These are phyloP conservation scores for Pluvialis apricaria DNA, from an alignment of 2,113 vertebrate genomes.

Conservation along the genomic window DNA sequence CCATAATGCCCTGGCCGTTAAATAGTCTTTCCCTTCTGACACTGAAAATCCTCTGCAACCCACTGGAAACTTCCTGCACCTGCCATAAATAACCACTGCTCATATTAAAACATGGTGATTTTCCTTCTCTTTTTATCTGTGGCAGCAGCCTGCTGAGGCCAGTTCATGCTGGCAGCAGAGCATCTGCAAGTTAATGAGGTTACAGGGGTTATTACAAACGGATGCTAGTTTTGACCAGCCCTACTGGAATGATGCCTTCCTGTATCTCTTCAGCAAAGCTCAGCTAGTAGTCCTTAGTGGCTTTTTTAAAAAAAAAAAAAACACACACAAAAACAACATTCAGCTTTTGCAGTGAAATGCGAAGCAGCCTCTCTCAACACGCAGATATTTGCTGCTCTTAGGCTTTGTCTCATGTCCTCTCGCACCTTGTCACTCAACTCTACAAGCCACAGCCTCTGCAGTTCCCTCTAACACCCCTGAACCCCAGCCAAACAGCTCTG, in stretches of 20 bases:
- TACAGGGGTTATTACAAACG: background rate
- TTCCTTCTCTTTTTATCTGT: background rate
- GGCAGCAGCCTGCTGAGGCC: background rate
- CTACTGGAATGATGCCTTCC: background rate
- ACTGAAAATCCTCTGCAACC: background rate
- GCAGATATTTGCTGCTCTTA: background rate
- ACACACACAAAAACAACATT: background rate
- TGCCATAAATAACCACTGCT: background rate
- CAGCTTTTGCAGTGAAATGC: background rate
- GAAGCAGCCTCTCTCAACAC: background rate
- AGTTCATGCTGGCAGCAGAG: background rate
- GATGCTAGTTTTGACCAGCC: background rate
- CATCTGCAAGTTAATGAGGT: background rate
- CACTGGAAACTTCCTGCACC: background rate
- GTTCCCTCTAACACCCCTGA: conserved; percentile 56
- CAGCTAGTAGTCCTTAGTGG: background rate
- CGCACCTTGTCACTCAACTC: conserved; percentile 46
- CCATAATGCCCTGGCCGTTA: background rate
- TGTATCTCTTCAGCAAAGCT: background rate
- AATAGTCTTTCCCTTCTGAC: background rate
- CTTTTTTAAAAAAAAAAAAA: background rate
- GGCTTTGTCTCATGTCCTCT: conserved; percentile 36
- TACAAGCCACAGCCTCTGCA: conserved; percentile 34
- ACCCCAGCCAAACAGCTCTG: conserved; percentile 61
- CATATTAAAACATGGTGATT: background rate